phyloP scores from a whole-genome alignment of 2,797 vertebrate species.

The Gallinago nigripennis region DNA sequence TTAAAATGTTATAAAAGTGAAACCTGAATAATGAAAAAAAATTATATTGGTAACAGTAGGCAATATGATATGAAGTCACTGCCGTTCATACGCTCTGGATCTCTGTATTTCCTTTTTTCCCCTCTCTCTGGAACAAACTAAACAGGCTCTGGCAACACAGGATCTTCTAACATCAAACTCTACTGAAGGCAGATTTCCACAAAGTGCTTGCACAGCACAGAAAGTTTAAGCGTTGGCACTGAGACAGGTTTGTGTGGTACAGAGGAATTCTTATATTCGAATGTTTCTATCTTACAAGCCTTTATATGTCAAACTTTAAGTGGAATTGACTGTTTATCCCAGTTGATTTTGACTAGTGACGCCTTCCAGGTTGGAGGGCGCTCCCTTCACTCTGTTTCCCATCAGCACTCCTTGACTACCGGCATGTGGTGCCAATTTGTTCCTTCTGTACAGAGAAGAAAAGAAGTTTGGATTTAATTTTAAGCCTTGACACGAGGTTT shows the following conservation, averaged over 20 bases:
- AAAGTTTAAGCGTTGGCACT: conserved; percentile 69
- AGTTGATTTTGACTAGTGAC: conserved; percentile 68
- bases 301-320: conserved; percentile 70
- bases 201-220: conserved; percentile 74
- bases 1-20: background rate
- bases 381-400: conserved; percentile 73
- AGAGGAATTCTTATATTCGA: conserved; percentile 67
- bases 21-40: background rate
- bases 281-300: conserved; percentile 62
- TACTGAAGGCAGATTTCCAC: conserved; percentile 69
- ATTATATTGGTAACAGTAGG: background rate
- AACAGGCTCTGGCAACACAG: conserved; percentile 58
- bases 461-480: conserved; percentile 78
- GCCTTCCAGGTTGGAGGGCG: conserved; percentile 70
- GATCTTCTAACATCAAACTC: conserved; percentile 53
- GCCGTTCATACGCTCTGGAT: background rate
- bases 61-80: background rate
- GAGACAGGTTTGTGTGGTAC: conserved; percentile 66
- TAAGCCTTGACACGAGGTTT: conserved; percentile 80
- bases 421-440: conserved; percentile 80
- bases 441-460: conserved; percentile 73
- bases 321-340: conserved; percentile 73
- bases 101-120: conserved; percentile 30
- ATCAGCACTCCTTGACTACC: conserved; percentile 71
- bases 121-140: conserved; percentile 50